Base-by-base conservation (phyloP, 2,797 vertebrate species). In the Sebastes iracundus region DNA sequence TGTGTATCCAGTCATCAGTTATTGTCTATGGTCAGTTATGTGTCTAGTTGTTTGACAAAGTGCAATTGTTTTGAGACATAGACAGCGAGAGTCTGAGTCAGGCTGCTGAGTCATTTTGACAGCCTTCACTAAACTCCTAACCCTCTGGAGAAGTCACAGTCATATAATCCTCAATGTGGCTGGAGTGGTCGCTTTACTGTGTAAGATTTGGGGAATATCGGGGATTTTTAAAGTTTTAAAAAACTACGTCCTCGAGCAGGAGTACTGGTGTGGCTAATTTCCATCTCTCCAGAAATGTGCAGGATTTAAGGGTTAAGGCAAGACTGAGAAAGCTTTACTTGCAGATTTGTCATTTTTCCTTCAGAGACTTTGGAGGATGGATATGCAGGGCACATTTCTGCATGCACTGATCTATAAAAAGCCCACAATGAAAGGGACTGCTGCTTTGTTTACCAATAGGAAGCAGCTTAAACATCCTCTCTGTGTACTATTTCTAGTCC, bases 361-460 rank as follows among this genome's bases (percentile, higher is more conserved):
- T 18, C 46, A 18, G 46, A 49, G 46, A 49, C 46, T 49, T 49
- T 49, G 75, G 53, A 59, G 30, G 27, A 77, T 74, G n/a, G 79
- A 68, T 86, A 49, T 53, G 20, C 20, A 53, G 49, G n/a, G 49
- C 49, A 32, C 66, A 52, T 71, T 76, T 81, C 23, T 65, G 52
- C 52, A 76, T 72, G 80, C 66, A 23, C 58, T 68, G 67, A 75
- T 88, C 83, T 89, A 81, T 81, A 77, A 87, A 85, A 87, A 84
- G 61, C 82, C 33, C 59, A 56, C 71, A 59, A 73, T 78, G 72
- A 81, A 72, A 72, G 28, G 25, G 69, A 20, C 74, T 55, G 78
- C 32, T 69, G 60, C 84, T 84, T 89, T 87, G 89, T 93, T 87
- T 89, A 81, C 72, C 66, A 76, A 63, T 66, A 77, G 85, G 85